phyloP scores from a whole-genome alignment of 2,888 invertebrate genomes.

The Andrena bucephala region DNA sequence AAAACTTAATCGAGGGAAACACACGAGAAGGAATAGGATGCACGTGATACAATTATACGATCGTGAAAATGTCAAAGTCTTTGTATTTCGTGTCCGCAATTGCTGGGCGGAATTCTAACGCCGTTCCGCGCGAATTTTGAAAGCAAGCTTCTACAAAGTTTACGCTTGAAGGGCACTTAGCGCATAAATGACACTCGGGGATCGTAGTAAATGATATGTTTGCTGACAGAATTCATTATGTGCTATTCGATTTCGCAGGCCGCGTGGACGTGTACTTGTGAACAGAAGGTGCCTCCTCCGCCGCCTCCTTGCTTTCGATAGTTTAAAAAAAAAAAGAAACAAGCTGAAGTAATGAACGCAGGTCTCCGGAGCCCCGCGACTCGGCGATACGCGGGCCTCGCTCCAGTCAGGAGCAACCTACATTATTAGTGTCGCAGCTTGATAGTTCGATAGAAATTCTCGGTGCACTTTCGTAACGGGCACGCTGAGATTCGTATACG shows the following conservation, averaged over 20 bases:
- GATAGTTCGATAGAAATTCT: slow-evolving; percentile 25
- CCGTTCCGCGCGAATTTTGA: slow-evolving; percentile 2
- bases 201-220: slow-evolving; percentile 67
- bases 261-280: slow-evolving; percentile 23
- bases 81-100: slow-evolving; percentile 45
- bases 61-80: slow-evolving; percentile 44
- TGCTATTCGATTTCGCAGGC: slow-evolving; percentile 43
- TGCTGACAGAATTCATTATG: slow-evolving; percentile 59
- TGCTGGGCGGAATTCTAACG: slow-evolving; percentile 19
- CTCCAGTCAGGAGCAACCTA: slow-evolving; percentile 31
- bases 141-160: slow-evolving; percentile 31
- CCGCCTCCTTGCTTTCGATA: slow-evolving; percentile 31
- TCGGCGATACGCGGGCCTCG: slow-evolving; percentile 5
- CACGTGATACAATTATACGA: not conserved
- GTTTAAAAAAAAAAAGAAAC: slow-evolving; percentile 4
- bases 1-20: not conserved
- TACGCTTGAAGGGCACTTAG: slow-evolving; percentile 60
- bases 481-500: slow-evolving; percentile 50
- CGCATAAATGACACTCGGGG: slow-evolving; percentile 49
- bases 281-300: slow-evolving; percentile 20
- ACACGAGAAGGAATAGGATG: not conserved
- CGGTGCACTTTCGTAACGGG: slow-evolving; percentile 33
- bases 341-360: slow-evolving; percentile 16
- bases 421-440: slow-evolving; percentile 26
- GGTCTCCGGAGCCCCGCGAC: slow-evolving; percentile 2